phyloP scores from a whole-genome alignment of 2,888 invertebrate genomes.

The Drosophila mimica region DNA sequence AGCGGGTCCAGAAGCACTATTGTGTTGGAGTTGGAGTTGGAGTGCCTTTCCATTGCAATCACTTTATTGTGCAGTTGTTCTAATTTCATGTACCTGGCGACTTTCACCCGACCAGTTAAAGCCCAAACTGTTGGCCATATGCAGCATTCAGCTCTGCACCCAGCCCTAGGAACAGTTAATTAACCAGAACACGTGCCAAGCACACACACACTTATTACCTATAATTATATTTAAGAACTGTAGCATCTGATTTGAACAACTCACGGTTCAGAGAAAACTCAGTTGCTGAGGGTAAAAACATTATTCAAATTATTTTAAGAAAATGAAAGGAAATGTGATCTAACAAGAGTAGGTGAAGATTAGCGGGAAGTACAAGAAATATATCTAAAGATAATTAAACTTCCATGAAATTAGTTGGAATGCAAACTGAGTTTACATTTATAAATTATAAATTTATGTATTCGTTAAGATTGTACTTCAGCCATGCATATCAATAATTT shows the following conservation, averaged over 20 bases:
- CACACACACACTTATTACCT: constrained; percentile 6
- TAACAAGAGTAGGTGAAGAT: not conserved
- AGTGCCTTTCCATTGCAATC: constrained; percentile 62
- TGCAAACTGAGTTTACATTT: not conserved
- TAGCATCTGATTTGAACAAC: constrained; percentile 14
- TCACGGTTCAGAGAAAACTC: constrained; percentile 32
- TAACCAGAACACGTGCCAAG: constrained; percentile 50
- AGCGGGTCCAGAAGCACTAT: constrained; percentile 23
- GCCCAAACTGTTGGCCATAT: constrained; percentile 12
- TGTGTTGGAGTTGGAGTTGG: constrained; percentile 6
- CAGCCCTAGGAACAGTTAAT: constrained; percentile 36
- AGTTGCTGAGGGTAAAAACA: constrained; percentile 32
- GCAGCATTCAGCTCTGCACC: constrained; percentile 17
- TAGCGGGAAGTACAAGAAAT: no score
- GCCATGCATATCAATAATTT: not conserved
- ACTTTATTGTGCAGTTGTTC: constrained; percentile 66
- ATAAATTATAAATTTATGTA: not conserved
- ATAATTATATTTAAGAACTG: constrained; percentile 7
- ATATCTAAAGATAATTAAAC: not conserved
- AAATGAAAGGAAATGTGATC: constrained; percentile 3
- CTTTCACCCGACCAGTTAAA: constrained; percentile 54
- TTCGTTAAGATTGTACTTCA: not conserved
- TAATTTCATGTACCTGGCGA: constrained; percentile 53
- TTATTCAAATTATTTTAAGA: not conserved
- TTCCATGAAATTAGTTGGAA: not conserved